Base-by-base conservation (phyloP, 2,113 vertebrate genomes). In the Trogon melanurus region DNA sequence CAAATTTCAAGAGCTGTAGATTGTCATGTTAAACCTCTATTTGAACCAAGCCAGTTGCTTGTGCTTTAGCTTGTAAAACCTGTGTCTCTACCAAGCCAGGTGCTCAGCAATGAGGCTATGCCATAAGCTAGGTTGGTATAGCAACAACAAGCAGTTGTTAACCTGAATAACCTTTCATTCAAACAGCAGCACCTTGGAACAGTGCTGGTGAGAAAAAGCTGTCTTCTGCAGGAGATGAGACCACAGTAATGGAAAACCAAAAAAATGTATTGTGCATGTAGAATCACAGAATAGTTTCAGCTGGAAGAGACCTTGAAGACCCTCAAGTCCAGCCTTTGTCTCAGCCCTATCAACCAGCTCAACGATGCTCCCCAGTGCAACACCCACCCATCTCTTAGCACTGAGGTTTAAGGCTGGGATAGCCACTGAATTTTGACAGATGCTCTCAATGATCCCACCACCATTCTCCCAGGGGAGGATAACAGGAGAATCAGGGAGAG, bases 171-270 rank as follows among this genome's bases (percentile, higher is more conserved):
- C 45, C 54, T 83, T 76, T n/a, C 29, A 38, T 44, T 91, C 44
- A 72, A 91, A 72, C 14, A 72, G 16, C 36, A 83, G 57, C 75
- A 82, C 44, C 30, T 62, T 69, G 50, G 25, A 79, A 29, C 25
- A 36, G 11, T 10, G 32, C 12, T 4, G 6, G 38, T 0, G 0
- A 58, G 32, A 72, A 74, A 85, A 92, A 54, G 12, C 41, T 36
- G 36, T 83, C 79, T 88, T 62, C 75, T 47, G n/a, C n/a, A 32
- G 38, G 16, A 58, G 3, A 13, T 71, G 58, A 75, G 22, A n/a
- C 19, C 15, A 14, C 2, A 6, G 21, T 36, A 60, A 79, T 22
- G 22, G 22, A 80, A 86, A 89, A 64, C 1, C 10, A 47, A 61
- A 11, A 9, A 11, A 9, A 41, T 41, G 41, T 41, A 41, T 41